These are phyloP conservation scores for Drosophila nr. perissopoda DNA, from an alignment of 2,888 invertebrate genomes.

Conservation along the genomic window DNA sequence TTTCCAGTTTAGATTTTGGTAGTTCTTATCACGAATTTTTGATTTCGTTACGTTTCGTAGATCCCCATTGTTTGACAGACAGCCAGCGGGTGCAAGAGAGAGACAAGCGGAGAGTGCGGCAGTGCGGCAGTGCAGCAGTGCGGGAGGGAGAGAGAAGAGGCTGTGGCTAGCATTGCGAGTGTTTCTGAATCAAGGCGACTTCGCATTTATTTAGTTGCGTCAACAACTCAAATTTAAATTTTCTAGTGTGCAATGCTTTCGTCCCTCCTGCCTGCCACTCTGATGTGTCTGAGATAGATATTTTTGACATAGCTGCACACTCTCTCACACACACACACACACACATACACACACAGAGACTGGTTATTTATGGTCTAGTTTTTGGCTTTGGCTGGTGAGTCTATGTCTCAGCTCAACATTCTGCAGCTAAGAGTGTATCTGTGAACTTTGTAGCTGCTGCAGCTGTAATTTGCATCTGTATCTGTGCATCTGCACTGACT, in stretches of 20 bases:
- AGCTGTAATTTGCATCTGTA: conserved; percentile 16
- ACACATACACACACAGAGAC: conserved; percentile 19
- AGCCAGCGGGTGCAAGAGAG: background rate
- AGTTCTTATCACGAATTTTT: conserved; percentile 38
- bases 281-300: conserved; percentile 19
- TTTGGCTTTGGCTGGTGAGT: conserved; percentile 39
- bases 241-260: conserved; percentile 31
- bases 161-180: background rate
- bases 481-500: conserved; percentile 29
- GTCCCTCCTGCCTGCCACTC: conserved; percentile 22
- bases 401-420: conserved; percentile 8
- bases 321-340: conserved; percentile 6
- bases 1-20: conserved; percentile 37
- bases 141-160: background rate
- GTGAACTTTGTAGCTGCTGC: conserved; percentile 25
- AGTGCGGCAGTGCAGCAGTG: no score
- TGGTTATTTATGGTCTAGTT: conserved; percentile 51
- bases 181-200: conserved; percentile 37
- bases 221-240: conserved; percentile 64
- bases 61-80: conserved; percentile 24
- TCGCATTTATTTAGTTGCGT: conserved; percentile 57
- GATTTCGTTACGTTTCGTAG: conserved; percentile 36
- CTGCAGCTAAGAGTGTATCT: background rate
- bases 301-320: conserved; percentile 37
- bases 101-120: no score